These are phyloP conservation scores for Willowsia nigromaculata DNA, from an alignment of 2,888 invertebrate species.

Conservation along the genomic window DNA sequence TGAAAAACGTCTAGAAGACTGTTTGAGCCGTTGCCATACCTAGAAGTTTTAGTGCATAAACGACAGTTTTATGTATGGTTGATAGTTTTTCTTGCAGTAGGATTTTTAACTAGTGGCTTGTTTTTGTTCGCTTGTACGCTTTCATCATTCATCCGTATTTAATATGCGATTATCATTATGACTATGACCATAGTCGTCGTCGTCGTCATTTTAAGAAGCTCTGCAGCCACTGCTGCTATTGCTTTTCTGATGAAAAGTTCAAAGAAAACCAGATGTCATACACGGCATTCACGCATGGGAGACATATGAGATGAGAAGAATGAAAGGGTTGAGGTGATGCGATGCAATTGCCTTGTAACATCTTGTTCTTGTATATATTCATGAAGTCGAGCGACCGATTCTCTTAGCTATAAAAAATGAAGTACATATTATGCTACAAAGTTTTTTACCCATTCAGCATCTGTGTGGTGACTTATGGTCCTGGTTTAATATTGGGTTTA, in stretches of 20 bases:
- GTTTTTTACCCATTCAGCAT: neutral
- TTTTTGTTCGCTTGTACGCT: neutral
- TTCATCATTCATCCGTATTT: neutral
- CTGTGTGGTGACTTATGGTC: neutral
- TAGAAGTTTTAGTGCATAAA: neutral
- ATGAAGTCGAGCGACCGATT: neutral
- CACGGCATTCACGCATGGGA: neutral
- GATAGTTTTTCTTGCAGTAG: neutral
- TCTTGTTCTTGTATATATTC: too few relatives aligned
- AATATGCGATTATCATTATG: neutral
- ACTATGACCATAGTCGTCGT: neutral
- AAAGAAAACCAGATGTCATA: slow-evolving; percentile 13
- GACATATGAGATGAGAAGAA: neutral
- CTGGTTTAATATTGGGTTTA: neutral
- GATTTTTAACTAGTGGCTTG: too few relatives aligned
- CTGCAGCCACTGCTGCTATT: neutral
- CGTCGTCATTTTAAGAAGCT: neutral
- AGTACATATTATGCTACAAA: neutral
- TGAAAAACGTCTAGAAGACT: too few relatives aligned
- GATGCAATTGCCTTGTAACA: neutral
- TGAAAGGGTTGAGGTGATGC: neutral
- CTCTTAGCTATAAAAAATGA: neutral
- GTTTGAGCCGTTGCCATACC: too few relatives aligned
- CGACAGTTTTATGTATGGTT: neutral
- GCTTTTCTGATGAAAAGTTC: neutral